Evolutionary conservation across 2,888 invertebrate species (phyloP).

Genomic region (Drosophila colorata): DNA sequence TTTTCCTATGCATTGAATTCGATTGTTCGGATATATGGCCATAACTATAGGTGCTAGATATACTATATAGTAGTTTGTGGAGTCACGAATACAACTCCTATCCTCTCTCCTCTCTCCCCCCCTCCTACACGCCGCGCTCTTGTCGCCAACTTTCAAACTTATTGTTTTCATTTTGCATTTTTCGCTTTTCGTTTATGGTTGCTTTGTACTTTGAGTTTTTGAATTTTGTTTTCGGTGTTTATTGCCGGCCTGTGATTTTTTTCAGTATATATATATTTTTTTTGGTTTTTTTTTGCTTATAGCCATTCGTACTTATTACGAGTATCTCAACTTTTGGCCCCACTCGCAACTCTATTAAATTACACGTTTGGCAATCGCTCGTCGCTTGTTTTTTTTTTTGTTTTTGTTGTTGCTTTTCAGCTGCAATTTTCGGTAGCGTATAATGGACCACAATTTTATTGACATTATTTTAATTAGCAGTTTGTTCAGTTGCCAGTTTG

Average conservation of each 20-base stretch:
- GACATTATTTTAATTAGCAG: constrained; percentile 82
- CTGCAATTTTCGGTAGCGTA: constrained; percentile 75
- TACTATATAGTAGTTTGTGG: constrained; percentile 6
- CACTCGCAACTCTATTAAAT: constrained; percentile 70
- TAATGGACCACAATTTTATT: constrained; percentile 82
- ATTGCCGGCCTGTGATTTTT: constrained; percentile 75
- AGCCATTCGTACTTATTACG: constrained; percentile 45
- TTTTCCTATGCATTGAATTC: constrained; percentile 60
- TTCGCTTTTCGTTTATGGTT: constrained; percentile 64
- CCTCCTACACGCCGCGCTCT: background rate
- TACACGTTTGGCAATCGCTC: constrained; percentile 76
- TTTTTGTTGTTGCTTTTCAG: constrained; percentile 30
- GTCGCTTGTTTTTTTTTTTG: constrained; percentile 19
- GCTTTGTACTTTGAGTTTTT: constrained; percentile 74
- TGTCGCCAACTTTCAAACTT: constrained; percentile 66
- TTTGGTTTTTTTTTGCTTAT: constrained; percentile 17
- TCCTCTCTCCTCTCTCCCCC: background rate
- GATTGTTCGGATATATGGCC: constrained; percentile 56
- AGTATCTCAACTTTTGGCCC: constrained; percentile 73
- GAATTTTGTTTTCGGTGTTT: constrained; percentile 59
- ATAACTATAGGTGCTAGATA: constrained; percentile 20
- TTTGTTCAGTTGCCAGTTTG: constrained; percentile 57
- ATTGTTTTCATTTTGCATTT: constrained; percentile 68
- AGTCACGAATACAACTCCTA: constrained; percentile 27
- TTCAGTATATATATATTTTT: constrained; percentile 20